These are phyloP conservation scores for Bombus confusus DNA, from an alignment of 1,140 invertebrate species.

Conservation along the genomic window DNA sequence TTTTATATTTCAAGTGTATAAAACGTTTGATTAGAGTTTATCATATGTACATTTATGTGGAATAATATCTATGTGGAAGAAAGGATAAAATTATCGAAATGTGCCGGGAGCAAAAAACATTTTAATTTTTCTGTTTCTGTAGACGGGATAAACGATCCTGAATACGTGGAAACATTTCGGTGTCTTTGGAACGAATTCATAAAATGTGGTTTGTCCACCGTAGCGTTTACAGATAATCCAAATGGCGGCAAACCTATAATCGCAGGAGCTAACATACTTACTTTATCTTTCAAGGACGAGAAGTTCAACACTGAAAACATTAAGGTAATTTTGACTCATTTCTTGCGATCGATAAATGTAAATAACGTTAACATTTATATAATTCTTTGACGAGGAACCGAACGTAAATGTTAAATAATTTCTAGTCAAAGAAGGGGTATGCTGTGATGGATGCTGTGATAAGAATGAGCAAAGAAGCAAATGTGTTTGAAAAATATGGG, in stretches of 20 bases:
- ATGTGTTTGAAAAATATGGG: constrained; percentile 68
- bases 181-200: constrained; percentile 64
- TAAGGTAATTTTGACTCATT: background rate
- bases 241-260: constrained; percentile 67
- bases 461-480: constrained; percentile 25
- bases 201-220: constrained; percentile 67
- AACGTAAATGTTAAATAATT: background rate
- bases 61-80: background rate
- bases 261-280: constrained; percentile 70
- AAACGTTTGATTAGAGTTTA: background rate
- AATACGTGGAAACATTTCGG: constrained; percentile 51
- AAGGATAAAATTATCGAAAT: background rate
- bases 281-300: constrained; percentile 45
- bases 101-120: background rate
- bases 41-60: background rate
- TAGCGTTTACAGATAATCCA: constrained; percentile 67
- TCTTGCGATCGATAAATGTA: background rate
- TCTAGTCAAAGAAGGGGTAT: constrained; percentile 22
- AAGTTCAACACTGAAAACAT: background rate
- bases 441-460: constrained; percentile 18
- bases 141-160: constrained; percentile 68
- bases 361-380: background rate
- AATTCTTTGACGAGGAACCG: background rate
- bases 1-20: background rate
- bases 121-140: constrained; percentile 12